Evolutionary conservation across 2,888 invertebrate genomes (phyloP).

Genomic region (Erebia ligea): DNA sequence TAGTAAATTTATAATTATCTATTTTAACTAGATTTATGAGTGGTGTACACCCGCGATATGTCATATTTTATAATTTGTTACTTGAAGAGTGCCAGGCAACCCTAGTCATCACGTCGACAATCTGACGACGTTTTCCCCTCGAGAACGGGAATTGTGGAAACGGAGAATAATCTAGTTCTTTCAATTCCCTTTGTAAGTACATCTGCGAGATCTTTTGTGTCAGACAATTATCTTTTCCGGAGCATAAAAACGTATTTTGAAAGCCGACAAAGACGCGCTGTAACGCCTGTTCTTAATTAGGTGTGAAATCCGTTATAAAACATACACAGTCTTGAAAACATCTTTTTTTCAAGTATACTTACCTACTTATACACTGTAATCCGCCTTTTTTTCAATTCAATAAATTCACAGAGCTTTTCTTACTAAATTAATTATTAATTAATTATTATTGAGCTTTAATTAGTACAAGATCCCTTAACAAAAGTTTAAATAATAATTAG

Average conservation of each 20-base stretch:
- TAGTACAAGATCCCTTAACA: no score
- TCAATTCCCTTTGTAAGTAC: conserved; percentile 72
- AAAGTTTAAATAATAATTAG: not conserved
- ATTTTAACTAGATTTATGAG: no score
- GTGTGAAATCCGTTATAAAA: conserved; percentile 32
- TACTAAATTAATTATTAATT: no score
- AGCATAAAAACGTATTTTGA: conserved; percentile 68
- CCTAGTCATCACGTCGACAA: conserved; percentile 27
- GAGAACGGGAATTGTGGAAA: conserved; percentile 48
- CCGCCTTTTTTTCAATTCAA: no score
- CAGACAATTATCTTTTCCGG: conserved; percentile 73
- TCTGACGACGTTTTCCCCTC: conserved; percentile 42
- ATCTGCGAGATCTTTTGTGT: conserved; percentile 70
- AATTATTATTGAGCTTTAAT: no score
- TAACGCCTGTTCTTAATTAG: conserved; percentile 44
- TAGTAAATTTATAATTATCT: no score
- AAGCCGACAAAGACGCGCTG: conserved; percentile 47
- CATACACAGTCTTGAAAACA: no score
- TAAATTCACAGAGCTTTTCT: no score
- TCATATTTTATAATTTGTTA: not conserved
- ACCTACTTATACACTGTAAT: no score
- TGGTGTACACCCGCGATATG: no score
- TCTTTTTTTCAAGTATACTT: no score
- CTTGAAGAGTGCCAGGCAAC: not conserved
- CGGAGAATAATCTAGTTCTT: conserved; percentile 73